Conservation (phyloP, 2,888 invertebrate genomes). For the Lingula anatina region DNA sequence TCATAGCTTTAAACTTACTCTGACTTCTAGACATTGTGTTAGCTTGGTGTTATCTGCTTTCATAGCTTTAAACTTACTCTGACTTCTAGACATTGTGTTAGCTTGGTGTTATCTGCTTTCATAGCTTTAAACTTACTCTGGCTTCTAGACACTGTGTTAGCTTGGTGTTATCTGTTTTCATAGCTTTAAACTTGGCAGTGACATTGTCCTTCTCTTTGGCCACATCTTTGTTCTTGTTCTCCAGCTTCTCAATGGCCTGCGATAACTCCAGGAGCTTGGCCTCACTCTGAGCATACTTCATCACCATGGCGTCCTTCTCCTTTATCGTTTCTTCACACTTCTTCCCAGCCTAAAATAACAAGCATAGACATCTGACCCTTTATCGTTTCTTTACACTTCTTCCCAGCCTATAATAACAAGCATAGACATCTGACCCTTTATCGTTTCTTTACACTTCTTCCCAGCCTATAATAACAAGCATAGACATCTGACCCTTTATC, state of each 20-base stretch:
- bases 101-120: too few relatives aligned
- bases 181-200: conserved; percentile 25
- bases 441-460: conserved; percentile 36
- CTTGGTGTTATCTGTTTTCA: conserved; percentile 38
- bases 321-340: conserved; percentile 33
- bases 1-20: too few relatives aligned
- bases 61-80: too few relatives aligned
- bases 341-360: conserved; percentile 30
- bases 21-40: too few relatives aligned
- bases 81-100: too few relatives aligned
- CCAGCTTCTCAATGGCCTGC: conserved; percentile 30
- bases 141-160: conserved; percentile 26
- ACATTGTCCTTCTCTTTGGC: conserved; percentile 38
- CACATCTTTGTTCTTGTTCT: conserved; percentile 34
- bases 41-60: too few relatives aligned
- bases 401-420: conserved; percentile 26
- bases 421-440: neutral
- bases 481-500: conserved; percentile 2
- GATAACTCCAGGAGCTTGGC: conserved; percentile 42
- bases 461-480: conserved; percentile 23
- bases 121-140: conserved; percentile 23
- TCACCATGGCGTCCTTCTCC: conserved; percentile 50
- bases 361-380: neutral
- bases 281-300: conserved; percentile 50
- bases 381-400: conserved; percentile 34